These are phyloP conservation scores for Aegithalos caudatus DNA, from an alignment of 2,113 vertebrate species.

Conservation along the genomic window DNA sequence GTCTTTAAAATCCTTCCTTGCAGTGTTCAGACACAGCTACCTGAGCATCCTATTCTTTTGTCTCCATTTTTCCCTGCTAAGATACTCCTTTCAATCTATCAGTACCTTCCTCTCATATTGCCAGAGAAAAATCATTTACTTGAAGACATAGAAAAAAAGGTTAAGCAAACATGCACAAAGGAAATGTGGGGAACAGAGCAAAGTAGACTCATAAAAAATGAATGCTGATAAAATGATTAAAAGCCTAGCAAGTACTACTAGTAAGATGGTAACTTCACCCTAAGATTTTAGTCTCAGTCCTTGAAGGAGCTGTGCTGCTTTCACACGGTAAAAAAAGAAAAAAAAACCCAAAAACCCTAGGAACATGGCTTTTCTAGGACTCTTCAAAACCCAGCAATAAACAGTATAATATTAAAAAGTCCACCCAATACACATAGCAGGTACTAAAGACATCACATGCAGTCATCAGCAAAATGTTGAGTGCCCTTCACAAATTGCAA, in stretches of 20 bases:
- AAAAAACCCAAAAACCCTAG: fast-evolving
- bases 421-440: neutral
- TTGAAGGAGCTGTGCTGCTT: neutral
- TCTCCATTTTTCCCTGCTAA: neutral
- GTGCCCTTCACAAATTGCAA: neutral
- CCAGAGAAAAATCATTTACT: neutral
- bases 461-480: neutral
- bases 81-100: neutral
- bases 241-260: neutral
- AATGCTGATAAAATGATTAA: neutral
- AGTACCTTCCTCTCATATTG: neutral
- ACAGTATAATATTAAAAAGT: neutral
- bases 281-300: neutral
- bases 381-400: neutral
- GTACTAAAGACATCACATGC: neutral
- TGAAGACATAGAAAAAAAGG: neutral
- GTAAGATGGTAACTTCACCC: neutral
- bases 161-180: neutral
- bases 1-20: neutral
- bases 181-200: neutral
- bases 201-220: neutral
- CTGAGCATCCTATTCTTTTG: neutral
- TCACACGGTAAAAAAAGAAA: neutral
- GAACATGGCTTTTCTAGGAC: neutral
- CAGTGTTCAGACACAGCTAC: neutral